A percentile compares a stretch with the other conserved stretches of the same genome.
Evolutionary conservation across 2,113 vertebrate species (phyloP).

Genomic region (Uria aalge): DNA sequence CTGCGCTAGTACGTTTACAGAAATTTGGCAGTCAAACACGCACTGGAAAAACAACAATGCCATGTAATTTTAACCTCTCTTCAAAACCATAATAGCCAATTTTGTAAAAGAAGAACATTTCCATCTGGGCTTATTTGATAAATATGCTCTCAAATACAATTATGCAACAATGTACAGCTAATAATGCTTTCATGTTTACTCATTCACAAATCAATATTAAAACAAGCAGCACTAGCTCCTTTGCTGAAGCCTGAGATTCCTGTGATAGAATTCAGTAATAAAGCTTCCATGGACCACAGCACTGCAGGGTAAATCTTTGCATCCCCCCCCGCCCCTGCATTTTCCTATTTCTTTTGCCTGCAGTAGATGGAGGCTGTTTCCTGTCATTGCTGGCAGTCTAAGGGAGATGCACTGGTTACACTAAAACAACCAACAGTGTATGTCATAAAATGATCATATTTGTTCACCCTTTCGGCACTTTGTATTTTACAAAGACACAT

Average conservation of each 20-base stretch:
- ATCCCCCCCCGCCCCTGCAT: accelerated
- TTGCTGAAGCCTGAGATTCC: background rate
- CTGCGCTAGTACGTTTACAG: background rate
- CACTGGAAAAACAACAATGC: background rate
- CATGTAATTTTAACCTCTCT: background rate
- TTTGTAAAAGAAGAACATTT: background rate
- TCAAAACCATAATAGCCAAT: background rate
- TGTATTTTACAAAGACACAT: background rate
- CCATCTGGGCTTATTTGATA: background rate
- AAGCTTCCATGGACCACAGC: background rate
- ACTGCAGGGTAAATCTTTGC: background rate
- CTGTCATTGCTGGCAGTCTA: background rate
- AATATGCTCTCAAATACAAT: background rate
- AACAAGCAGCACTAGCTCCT: background rate
- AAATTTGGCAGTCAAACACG: background rate
- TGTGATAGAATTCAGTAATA: background rate
- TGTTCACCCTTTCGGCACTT: background rate
- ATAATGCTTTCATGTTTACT: background rate
- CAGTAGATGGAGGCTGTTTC: background rate
- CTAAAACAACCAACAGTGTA: background rate
- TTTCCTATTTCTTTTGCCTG: background rate
- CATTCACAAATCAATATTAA: background rate
- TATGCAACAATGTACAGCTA: background rate
- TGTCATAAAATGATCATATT: background rate
- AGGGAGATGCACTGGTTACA: background rate